Evolutionary conservation across 1,140 invertebrate genomes (phyloP), one percentile per base, ranked within the genome.

Genomic region (Drosophila pseudoobscura): DNA sequence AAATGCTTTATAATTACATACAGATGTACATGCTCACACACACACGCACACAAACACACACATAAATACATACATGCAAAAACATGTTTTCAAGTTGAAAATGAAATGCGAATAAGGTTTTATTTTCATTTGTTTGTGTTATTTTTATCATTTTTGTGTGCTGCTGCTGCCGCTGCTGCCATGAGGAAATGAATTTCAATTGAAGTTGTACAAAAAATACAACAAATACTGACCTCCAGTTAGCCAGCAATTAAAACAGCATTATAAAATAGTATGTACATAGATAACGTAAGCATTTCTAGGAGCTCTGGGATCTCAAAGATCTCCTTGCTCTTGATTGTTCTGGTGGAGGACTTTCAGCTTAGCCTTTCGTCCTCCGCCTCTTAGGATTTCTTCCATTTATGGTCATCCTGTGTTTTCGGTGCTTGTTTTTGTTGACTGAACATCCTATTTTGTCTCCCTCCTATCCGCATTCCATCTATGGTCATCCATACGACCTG

Each of bases 101-200:
- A 47, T 77, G 8, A 78, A 78, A 78, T 79, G 69, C 76, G 51
- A 63, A 75, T 57, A 69, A 75, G 46, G 39, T 52, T 61, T 43
- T 17, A 3, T 15, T n/a, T 49, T 15, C 65, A 17, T 59, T 70
- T 41, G 31, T 22, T 49, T 39, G 47, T 57, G 35, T 52, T 49
- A 57, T 49, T 50, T 41, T 9, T 54, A 41, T 20, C 11, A 45
- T 35, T 45, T 61, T 57, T 44, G 44, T 71, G 46, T 52, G 66
- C 62, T 68, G 59, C 54, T 46, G 22, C 22, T 5, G 2, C 3
- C 43, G 35, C 35, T 39, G 35, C 9, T 39, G 75, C 64, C 59
- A 87, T 83, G 75, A 84, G 82, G 82, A 85, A 85, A 80, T 80
- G 68, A 80, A 87, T 87, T 73, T 62, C 72, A 71, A 80, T 70